phyloP scores from a whole-genome alignment of 2,888 invertebrate genomes.

The Mythimna pallens region DNA sequence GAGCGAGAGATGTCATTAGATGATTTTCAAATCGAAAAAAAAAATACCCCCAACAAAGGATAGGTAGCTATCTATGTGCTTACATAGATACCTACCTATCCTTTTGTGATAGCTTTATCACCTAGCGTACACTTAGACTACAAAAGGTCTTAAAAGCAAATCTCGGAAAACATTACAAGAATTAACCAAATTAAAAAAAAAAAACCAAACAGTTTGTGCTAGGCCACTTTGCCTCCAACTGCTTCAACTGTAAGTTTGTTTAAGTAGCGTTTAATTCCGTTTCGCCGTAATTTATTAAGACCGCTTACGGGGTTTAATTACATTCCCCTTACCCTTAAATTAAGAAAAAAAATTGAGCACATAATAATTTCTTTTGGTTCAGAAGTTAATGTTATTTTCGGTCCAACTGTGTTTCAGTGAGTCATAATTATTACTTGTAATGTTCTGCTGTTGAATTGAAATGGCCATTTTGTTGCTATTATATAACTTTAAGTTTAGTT shows the following conservation, averaged over 20 bases:
- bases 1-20: too few relatives aligned
- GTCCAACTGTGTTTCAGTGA: not conserved
- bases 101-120: too few relatives aligned
- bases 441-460: too few relatives aligned
- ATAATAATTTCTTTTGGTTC: conserved; percentile 32
- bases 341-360: conserved; percentile 17
- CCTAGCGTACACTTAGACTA: too few relatives aligned
- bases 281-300: conserved; percentile 30
- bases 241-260: conserved; percentile 34
- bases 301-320: conserved; percentile 43
- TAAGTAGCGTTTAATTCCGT: conserved; percentile 41
- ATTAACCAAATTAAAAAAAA: not conserved
- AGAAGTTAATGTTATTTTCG: conserved; percentile 4
- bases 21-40: too few relatives aligned
- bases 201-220: not conserved
- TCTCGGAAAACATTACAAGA: not conserved
- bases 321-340: not conserved
- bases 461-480: too few relatives aligned
- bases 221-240: conserved; percentile 18
- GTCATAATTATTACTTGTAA: not conserved
- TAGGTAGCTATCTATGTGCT: too few relatives aligned
- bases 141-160: too few relatives aligned
- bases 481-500: too few relatives aligned
- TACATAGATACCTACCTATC: too few relatives aligned
- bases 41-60: too few relatives aligned